These are phyloP conservation scores for Busseola fusca DNA, from an alignment of 2,888 invertebrate genomes.

Conservation along the genomic window DNA sequence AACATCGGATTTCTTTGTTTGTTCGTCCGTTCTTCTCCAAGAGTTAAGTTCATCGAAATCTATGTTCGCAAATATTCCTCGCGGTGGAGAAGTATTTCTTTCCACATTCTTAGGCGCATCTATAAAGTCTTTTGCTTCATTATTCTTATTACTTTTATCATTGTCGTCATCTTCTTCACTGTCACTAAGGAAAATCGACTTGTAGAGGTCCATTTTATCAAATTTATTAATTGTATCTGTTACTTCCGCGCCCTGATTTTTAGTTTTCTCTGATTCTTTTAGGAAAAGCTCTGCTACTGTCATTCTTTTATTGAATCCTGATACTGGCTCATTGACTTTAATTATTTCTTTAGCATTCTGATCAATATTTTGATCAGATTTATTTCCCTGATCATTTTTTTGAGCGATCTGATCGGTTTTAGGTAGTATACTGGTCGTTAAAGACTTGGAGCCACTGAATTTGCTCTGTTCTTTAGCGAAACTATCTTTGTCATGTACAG, in stretches of 20 bases:
- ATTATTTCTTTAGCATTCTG: conserved; percentile 3
- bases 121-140: conserved; percentile 66
- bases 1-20: conserved; percentile 37
- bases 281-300: conserved; percentile 85
- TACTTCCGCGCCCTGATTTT: conserved; percentile 71
- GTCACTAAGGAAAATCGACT: conserved; percentile 95
- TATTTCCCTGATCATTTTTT: conserved; percentile 11
- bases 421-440: conserved; percentile 54
- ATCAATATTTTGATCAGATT: not conserved
- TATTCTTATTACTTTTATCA: conserved; percentile 32
- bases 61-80: conserved; percentile 92
- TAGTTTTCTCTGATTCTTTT: conserved; percentile 81
- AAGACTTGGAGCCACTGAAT: conserved; percentile 83
- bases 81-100: conserved; percentile 91
- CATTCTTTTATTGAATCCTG: conserved; percentile 77
- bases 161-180: conserved; percentile 90
- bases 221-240: conserved; percentile 84
- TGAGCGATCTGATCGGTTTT: conserved; percentile 19
- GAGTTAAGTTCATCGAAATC: conserved; percentile 89
- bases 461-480: conserved; percentile 85
- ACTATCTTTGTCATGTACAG: conserved; percentile 88
- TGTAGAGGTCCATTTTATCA: conserved; percentile 93
- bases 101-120: conserved; percentile 87
- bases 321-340: conserved; percentile 1
- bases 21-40: conserved; percentile 74